Conservation (phyloP, 1,140 invertebrate genomes). For the Anoplolepis gracilipes region DNA sequence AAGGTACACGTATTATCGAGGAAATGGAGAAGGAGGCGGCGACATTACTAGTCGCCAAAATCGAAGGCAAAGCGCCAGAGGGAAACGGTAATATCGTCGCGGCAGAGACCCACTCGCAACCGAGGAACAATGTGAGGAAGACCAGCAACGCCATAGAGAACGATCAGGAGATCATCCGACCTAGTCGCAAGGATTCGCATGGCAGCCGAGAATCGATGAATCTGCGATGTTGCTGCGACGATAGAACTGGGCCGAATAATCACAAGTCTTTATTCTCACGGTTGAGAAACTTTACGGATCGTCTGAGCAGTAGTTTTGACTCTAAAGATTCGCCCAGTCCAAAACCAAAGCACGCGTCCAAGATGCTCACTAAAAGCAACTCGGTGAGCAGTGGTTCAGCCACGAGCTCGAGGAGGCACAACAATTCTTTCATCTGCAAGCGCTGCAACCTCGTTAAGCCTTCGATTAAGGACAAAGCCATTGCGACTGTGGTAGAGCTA, state of each 20-base stretch:
- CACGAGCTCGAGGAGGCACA: constrained; percentile 56
- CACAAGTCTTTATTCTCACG: constrained; percentile 82
- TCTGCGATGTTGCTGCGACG: constrained; percentile 80
- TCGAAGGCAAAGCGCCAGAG: constrained; percentile 62
- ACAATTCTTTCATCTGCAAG: constrained; percentile 76
- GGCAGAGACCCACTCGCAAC: constrained; percentile 21
- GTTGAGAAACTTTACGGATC: constrained; percentile 82
- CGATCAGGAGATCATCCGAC: constrained; percentile 62
- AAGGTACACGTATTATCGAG: constrained; percentile 79
- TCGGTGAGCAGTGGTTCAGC: constrained; percentile 71
- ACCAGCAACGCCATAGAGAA: constrained; percentile 47
- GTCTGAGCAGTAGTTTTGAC: constrained; percentile 83
- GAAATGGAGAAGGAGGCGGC: constrained; percentile 79
- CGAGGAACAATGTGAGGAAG: constrained; percentile 70
- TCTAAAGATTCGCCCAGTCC: constrained; percentile 77
- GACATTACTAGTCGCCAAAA: constrained; percentile 50
- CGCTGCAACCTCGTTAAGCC: constrained; percentile 79
- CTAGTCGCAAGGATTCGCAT: constrained; percentile 65
- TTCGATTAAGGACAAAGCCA: constrained; percentile 64
- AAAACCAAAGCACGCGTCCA: constrained; percentile 75
- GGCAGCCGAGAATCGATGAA: constrained; percentile 46
- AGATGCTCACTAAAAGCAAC: constrained; percentile 79
- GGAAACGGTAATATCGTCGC: constrained; percentile 74
- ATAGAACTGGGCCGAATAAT: constrained; percentile 76
- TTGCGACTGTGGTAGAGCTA: constrained; percentile 67